Conservation (phyloP, 1,140 invertebrate genomes). For the Micrasema longulum region DNA sequence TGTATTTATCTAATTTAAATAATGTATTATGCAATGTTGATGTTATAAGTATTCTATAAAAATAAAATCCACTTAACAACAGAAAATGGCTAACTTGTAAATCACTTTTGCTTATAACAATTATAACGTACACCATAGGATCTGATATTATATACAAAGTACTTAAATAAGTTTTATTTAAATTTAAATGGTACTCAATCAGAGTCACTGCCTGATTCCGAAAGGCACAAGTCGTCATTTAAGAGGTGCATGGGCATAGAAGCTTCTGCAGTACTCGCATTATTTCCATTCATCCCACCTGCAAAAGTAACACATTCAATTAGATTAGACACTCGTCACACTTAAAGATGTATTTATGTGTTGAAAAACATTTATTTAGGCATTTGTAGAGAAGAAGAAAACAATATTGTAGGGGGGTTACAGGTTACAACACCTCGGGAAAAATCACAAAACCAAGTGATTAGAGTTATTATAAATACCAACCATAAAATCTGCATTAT, state of each 20-base stretch:
- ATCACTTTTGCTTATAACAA: constrained; percentile 49
- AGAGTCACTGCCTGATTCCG: constrained; percentile 71
- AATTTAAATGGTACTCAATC: constrained; percentile 60
- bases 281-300: constrained; percentile 44
- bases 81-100: constrained; percentile 45
- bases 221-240: constrained; percentile 82
- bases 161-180: constrained; percentile 43
- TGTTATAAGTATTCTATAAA: constrained; percentile 36
- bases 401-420: no score
- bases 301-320: no score
- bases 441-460: no score
- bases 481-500: no score
- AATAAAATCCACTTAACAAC: constrained; percentile 41
- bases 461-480: no score
- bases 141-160: constrained; percentile 46
- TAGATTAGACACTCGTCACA: no score
- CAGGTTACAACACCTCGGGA: no score
- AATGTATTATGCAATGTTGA: constrained; percentile 19
- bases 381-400: no score
- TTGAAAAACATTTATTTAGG: no score
- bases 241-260: constrained; percentile 71
- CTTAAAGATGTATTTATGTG: no score
- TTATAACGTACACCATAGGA: constrained; percentile 36
- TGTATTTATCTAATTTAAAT: constrained; percentile 24
- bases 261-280: constrained; percentile 54